These are phyloP conservation scores for Apistogramma diplotaenia DNA, from an alignment of 2,113 vertebrate species.

Conservation along the genomic window DNA sequence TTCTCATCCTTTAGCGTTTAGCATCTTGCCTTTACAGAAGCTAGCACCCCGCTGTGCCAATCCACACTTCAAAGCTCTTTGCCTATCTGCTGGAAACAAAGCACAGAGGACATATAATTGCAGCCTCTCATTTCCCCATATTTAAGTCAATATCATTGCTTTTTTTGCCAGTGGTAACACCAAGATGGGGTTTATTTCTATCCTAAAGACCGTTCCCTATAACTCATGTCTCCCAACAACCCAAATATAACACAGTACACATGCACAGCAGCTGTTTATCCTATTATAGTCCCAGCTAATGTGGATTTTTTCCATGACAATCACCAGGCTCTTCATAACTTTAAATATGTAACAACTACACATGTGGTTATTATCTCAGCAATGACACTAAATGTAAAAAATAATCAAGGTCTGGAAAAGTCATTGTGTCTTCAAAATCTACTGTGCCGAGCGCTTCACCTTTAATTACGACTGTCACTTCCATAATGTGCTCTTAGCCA, in stretches of 20 bases:
- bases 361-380: background rate
- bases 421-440: background rate
- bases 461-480: constrained; percentile 5
- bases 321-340: background rate
- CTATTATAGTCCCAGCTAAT: background rate
- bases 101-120: constrained; percentile 87
- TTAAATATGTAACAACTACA: background rate
- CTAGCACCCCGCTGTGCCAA: constrained; percentile 91
- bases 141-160: constrained; percentile 87
- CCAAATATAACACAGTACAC: constrained; percentile 35
- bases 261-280: constrained; percentile 14
- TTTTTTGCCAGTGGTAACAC: constrained; percentile 78
- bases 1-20: constrained; percentile 85
- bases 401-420: background rate
- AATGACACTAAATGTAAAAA: background rate
- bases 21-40: constrained; percentile 90
- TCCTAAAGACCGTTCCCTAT: constrained; percentile 44
- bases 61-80: constrained; percentile 94
- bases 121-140: constrained; percentile 87
- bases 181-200: constrained; percentile 77
- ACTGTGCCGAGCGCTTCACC: background rate
- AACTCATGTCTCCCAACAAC: background rate
- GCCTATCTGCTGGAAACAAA: constrained; percentile 93
- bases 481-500: background rate
- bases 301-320: background rate